These are phyloP conservation scores for Cyclophora albipunctata DNA, from an alignment of 2,888 invertebrate species.

Conservation along the genomic window DNA sequence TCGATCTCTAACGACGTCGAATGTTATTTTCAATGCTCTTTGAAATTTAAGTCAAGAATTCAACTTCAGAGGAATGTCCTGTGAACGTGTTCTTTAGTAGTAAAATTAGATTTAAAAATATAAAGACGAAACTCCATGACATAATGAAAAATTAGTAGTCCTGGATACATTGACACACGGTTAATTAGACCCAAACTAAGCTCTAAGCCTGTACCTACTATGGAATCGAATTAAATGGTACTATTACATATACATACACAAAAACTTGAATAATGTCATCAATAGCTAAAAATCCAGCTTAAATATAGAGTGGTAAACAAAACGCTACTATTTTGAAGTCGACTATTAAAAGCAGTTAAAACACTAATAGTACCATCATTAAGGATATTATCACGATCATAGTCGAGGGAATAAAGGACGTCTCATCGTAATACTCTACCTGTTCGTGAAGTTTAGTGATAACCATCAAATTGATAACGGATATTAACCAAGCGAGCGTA, in stretches of 20 bases:
- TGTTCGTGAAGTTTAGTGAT: constrained; percentile 23
- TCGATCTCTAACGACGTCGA: constrained; percentile 22
- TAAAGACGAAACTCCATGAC: too few relatives aligned
- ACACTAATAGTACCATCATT: constrained; percentile 31
- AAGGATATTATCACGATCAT: constrained; percentile 32
- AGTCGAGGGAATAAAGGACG: constrained; percentile 25
- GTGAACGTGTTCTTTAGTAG: too few relatives aligned
- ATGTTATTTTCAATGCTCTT: constrained; percentile 14
- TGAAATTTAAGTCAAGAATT: too few relatives aligned
- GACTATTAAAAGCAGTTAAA: constrained; percentile 25
- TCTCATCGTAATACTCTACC: constrained; percentile 11
- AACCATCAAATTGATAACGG: constrained; percentile 25
- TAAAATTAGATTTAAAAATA: too few relatives aligned
- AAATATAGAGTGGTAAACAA: constrained; percentile 13
- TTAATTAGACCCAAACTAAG: too few relatives aligned
- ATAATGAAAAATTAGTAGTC: too few relatives aligned
- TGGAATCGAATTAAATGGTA: too few relatives aligned
- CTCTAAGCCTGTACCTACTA: too few relatives aligned
- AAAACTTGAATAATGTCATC: not conserved
- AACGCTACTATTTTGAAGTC: constrained; percentile 21
- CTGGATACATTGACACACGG: too few relatives aligned
- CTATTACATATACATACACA: not conserved
- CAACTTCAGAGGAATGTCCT: too few relatives aligned
- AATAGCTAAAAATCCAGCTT: not conserved
- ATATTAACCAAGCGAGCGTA: constrained; percentile 8